These are phyloP conservation scores for Dromaius novaehollandiae DNA, from an alignment of 2,113 vertebrate genomes.

Conservation along the genomic window DNA sequence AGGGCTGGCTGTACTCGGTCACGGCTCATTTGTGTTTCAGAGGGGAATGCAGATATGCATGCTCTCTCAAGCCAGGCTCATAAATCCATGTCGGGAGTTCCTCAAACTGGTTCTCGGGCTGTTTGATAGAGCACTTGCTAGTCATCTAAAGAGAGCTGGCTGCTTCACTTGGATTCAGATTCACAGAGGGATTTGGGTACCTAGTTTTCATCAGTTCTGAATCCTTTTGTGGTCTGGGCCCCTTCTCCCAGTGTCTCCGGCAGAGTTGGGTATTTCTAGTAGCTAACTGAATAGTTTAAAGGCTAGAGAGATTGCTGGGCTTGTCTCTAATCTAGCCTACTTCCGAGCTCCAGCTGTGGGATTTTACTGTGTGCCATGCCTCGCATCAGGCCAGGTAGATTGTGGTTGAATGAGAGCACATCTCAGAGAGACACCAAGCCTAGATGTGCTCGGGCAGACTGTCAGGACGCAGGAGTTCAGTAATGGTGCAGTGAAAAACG, in stretches of 20 bases:
- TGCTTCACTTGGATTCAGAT: not conserved
- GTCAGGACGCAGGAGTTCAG: not conserved
- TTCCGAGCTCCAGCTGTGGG: not conserved
- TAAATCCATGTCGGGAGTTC: not conserved
- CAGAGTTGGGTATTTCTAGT: not conserved
- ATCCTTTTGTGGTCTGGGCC: not conserved
- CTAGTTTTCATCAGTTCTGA: not conserved
- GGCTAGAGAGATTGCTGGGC: not conserved
- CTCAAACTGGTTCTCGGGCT: not conserved
- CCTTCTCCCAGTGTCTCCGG: not conserved
- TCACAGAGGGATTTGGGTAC: not conserved
- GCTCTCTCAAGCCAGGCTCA: not conserved
- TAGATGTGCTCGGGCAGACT: not conserved
- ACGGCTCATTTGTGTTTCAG: rapidly evolving
- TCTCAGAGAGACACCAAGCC: not conserved
- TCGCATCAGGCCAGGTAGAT: not conserved
- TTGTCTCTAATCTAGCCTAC: not conserved
- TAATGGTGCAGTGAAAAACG: conserved; percentile 5
- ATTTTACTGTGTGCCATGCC: not conserved
- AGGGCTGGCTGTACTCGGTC: conserved; percentile 5
- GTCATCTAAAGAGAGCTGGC: not conserved
- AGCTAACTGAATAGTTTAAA: not conserved
- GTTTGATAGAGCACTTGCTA: not conserved
- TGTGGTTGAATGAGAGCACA: not conserved
- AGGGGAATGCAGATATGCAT: not conserved